Percentiles rank a stretch among this genome's conserved stretches.
Conservation (phyloP, 2,113 vertebrate genomes). For the Anseranas semipalmata region DNA sequence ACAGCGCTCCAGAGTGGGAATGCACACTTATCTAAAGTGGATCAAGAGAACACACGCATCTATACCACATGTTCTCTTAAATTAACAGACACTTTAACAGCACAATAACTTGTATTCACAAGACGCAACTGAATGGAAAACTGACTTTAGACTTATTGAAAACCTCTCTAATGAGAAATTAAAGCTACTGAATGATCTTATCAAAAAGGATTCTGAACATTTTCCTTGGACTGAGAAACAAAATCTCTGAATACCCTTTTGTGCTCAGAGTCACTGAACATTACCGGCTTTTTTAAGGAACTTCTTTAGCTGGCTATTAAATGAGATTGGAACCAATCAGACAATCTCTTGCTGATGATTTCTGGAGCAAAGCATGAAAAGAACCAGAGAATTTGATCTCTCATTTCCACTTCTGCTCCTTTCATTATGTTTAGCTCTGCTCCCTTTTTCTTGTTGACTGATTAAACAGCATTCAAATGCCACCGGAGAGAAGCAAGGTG, state of each 20-base stretch:
- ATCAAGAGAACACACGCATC: slow-evolving; percentile 38
- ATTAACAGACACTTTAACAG: slow-evolving; percentile 63
- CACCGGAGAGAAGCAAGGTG: neutral
- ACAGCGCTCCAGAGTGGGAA: neutral
- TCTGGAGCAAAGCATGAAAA: slow-evolving; percentile 53
- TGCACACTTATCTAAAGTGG: slow-evolving; percentile 62
- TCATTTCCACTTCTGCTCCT: slow-evolving; percentile 35
- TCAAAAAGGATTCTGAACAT: slow-evolving; percentile 38
- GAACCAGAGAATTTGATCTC: slow-evolving; percentile 48
- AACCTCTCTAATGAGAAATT: slow-evolving; percentile 73
- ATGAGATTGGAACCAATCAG: slow-evolving; percentile 63
- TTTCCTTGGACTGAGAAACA: slow-evolving; percentile 70
- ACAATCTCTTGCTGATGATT: slow-evolving; percentile 42
- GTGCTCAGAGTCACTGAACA: slow-evolving; percentile 35
- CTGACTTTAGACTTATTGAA: slow-evolving; percentile 66
- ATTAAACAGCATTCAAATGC: slow-evolving; percentile 3
- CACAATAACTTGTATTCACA: slow-evolving; percentile 75
- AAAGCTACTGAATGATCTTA: slow-evolving; percentile 72
- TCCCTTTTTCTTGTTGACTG: neutral
- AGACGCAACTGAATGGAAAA: slow-evolving; percentile 51
- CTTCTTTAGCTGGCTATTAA: slow-evolving; percentile 52
- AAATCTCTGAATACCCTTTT: slow-evolving; percentile 76
- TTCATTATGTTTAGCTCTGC: slow-evolving; percentile 25
- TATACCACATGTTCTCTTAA: slow-evolving; percentile 61
- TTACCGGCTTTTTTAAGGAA: slow-evolving; percentile 49